A percentile compares a stretch with the other conserved stretches of the same genome.
phyloP scores from a whole-genome alignment of 2,888 invertebrate genomes.

The Kryphioiulus occultus region DNA sequence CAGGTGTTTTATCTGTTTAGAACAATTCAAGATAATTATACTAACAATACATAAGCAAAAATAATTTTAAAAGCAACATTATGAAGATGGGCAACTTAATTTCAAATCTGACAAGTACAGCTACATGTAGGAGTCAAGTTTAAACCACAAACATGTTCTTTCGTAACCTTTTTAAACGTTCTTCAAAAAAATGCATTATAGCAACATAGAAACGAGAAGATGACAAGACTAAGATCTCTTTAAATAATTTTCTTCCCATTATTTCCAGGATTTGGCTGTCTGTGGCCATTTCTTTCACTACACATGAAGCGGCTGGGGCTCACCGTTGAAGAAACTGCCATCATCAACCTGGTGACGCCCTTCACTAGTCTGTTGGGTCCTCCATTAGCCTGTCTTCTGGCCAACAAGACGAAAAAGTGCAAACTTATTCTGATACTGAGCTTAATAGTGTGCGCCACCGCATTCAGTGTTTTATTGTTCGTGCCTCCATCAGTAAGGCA shows the following conservation, averaged over 20 bases:
- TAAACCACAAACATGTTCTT: not conserved
- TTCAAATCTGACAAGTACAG: no score
- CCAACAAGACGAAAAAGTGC: conserved; percentile 73
- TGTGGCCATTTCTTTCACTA: conserved; percentile 81
- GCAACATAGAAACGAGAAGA: no score
- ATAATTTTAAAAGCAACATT: no score
- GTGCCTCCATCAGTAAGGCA: conserved; percentile 58
- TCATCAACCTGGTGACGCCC: conserved; percentile 81
- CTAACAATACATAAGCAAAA: no score
- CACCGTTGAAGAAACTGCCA: conserved; percentile 75
- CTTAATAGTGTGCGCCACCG: conserved; percentile 59
- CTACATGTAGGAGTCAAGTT: no score
- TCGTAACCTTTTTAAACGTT: no score
- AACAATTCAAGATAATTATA: no score
- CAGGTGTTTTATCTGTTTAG: no score
- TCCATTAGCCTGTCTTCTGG: conserved; percentile 76
- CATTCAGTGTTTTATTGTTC: conserved; percentile 60
- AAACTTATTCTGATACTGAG: conserved; percentile 60
- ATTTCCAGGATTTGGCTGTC: conserved; percentile 76
- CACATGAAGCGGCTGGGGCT: conserved; percentile 79
- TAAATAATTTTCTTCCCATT: no score
- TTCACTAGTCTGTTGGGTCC: conserved; percentile 81
- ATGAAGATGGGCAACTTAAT: no score
- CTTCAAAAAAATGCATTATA: no score
- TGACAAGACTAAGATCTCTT: no score